phyloP scores from a whole-genome alignment of 1,140 invertebrate genomes.

The Macrotrachela quadricornifera region DNA sequence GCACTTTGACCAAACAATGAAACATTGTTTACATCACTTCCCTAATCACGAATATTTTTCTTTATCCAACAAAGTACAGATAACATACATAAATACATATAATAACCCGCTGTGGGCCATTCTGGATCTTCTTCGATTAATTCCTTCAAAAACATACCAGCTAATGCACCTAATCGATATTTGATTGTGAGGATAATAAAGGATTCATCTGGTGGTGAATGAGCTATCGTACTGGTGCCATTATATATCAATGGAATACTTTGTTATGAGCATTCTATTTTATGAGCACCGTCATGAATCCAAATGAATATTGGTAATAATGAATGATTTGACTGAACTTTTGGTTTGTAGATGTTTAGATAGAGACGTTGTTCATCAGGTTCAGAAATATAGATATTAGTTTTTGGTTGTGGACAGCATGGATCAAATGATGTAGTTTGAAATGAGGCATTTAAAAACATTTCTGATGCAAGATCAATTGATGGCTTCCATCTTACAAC shows the following conservation, averaged over 20 bases:
- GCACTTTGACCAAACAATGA: conserved; percentile 15
- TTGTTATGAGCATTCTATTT: conserved; percentile 54
- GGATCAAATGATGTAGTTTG: too few relatives aligned
- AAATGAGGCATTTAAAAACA: too few relatives aligned
- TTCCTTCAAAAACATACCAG: conserved; percentile 8
- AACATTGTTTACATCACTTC: conserved; percentile 13
- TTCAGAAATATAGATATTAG: too few relatives aligned
- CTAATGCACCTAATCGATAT: conserved; percentile 13
- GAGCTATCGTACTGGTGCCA: conserved; percentile 26
- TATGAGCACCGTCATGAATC: conserved; percentile 89
- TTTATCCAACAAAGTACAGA: conserved; percentile 53
- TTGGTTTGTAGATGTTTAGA: too few relatives aligned
- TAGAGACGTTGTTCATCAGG: too few relatives aligned
- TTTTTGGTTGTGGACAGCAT: too few relatives aligned
- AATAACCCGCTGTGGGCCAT: too few relatives aligned
- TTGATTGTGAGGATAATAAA: conserved; percentile 49
- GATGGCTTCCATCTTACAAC: too few relatives aligned
- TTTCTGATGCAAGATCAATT: too few relatives aligned
- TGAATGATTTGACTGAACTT: too few relatives aligned
- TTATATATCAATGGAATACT: conserved; percentile 41
- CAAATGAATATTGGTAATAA: conserved; percentile 68
- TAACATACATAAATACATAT: too few relatives aligned
- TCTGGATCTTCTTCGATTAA: not conserved
- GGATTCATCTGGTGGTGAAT: conserved; percentile 47
- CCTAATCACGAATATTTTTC: conserved; percentile 16